Base-by-base conservation (phyloP, 2,797 vertebrate genomes). In the Tiaroga cobitis region DNA sequence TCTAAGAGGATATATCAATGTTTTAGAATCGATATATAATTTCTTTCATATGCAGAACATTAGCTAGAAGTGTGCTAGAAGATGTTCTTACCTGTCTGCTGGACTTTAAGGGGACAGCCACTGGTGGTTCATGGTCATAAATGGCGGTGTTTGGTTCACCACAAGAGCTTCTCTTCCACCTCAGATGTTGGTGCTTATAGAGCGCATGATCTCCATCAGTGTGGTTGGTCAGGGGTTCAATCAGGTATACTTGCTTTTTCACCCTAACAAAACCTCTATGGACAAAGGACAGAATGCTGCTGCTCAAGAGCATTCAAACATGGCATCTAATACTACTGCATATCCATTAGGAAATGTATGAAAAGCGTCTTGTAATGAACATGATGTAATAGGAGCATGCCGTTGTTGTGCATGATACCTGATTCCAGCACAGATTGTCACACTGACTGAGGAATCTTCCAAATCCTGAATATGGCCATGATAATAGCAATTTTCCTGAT, bases 401-500 rank as follows among this genome's bases (percentile, higher is more conserved):
- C 49, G 59, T 54, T 21, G 21, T 26, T 21, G 21, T 26, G 67
- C 63, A 65, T 70, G 39, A 32, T 89, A 98, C 97, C 96, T 97
- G 85, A 98, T 95, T 63, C 97, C 97, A 0, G 87, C 43, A 37
- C 97, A 99, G 78, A 95, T 92, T 78, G 95, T 97, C 84, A 99
- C 90, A 78, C 97, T 99, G 76, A 92, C 97, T 0, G 95, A 93
- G 0, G 97, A 99, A 89, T 92, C 87, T 0, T 59, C 4, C 8
- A 96, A 61, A n/a, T 94, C 96, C 21, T 90, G 88, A 46, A 99
- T 87, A 0, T 91, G 90, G 13, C 97, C 97, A 29, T 99, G 97
- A 82, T 99, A 99, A 90, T 95, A 96, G 90, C 97, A 98, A 85
- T 96, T 96, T 5, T 97, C 96, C 97, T 98, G 29, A 32, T 18